Percentiles rank a stretch among this genome's conserved stretches.
These are phyloP conservation scores for Odontocerum albicorne DNA, from an alignment of 2,888 invertebrate species.

Conservation along the genomic window DNA sequence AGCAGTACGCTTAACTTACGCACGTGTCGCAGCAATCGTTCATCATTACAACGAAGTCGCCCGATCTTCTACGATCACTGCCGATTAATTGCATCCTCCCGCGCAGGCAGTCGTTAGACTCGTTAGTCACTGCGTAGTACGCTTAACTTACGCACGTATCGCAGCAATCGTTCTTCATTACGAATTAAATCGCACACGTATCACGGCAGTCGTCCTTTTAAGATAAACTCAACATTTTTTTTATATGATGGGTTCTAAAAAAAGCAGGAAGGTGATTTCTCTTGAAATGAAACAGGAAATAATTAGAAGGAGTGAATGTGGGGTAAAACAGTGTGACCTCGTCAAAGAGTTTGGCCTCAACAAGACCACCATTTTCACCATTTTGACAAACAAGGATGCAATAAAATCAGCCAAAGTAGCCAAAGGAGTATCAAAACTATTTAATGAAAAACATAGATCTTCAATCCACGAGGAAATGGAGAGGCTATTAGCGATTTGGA, in stretches of 20 bases:
- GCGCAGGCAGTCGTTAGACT: too few relatives aligned
- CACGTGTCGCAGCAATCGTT: too few relatives aligned
- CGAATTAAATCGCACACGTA: background rate
- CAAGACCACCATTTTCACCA: constrained; percentile 30
- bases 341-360: constrained; percentile 29
- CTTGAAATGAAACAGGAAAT: constrained; percentile 29
- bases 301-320: constrained; percentile 15
- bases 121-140: too few relatives aligned
- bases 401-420: constrained; percentile 28
- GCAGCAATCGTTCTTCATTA: too few relatives aligned
- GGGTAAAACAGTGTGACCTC: constrained; percentile 27
- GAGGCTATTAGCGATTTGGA: constrained; percentile 31
- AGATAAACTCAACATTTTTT: constrained; percentile 1
- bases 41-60: too few relatives aligned
- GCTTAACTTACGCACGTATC: too few relatives aligned
- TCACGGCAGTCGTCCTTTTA: constrained; percentile 1
- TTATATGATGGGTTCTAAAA: constrained; percentile 20
- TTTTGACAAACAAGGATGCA: constrained; percentile 28
- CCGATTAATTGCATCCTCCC: too few relatives aligned
- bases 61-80: too few relatives aligned
- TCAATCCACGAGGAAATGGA: constrained; percentile 32
- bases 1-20: too few relatives aligned
- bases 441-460: constrained; percentile 29
- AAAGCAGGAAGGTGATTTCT: constrained; percentile 31
- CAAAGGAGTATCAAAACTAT: constrained; percentile 25